Evolutionary conservation across 1,140 invertebrate genomes (phyloP), one percentile per base, ranked within the genome.

Genomic region (Calephelis nemesis): DNA sequence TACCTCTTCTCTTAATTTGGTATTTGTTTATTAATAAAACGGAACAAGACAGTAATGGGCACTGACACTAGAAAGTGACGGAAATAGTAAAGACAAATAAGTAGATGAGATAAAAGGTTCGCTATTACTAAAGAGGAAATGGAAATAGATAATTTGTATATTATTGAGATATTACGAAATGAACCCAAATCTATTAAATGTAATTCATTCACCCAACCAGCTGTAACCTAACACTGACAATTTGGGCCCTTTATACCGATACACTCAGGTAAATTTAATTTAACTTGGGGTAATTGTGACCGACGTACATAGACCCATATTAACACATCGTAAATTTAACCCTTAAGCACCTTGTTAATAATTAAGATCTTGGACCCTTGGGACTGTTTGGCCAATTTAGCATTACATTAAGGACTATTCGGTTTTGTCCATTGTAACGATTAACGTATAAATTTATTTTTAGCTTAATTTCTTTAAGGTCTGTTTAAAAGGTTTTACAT

Each of bases 261-360:
- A 76, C 73, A 64, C 78, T 77, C 87, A 90, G 87, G 87, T 88
- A 81, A 85, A 88, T 85, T 90, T 85, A 90, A 88, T 86, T 79
- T 76, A 78, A 75, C 78, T 78, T 76, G 79, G 74, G 71, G 69
- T 83, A 86, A 87, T 87, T 82, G 77, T 72, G 69, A 66, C 60
- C 75, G 79, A 79, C 79, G 76, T 75, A 77, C 79, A 74, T 83
- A 71, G 82, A 80, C 72, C 75, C 73, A 70, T 82, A 87, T 87
- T 89, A 89, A 87, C 85, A 87, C 81, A 72, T 84, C 83, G 80
- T 88, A 85, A 83, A 85, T 88, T 84, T 74, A 86, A 86, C 79
- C 84, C 82, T 77, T 77, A 85, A 89, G 81, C 84, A 88, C 87
- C 83, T 85, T 80, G 78, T 79, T 85, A 87, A 85, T 87, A 87